A percentile compares a stretch with the other conserved stretches of the same genome.
Evolutionary conservation across 1,140 invertebrate genomes (phyloP).

Genomic region (Onthophagus taurus): DNA sequence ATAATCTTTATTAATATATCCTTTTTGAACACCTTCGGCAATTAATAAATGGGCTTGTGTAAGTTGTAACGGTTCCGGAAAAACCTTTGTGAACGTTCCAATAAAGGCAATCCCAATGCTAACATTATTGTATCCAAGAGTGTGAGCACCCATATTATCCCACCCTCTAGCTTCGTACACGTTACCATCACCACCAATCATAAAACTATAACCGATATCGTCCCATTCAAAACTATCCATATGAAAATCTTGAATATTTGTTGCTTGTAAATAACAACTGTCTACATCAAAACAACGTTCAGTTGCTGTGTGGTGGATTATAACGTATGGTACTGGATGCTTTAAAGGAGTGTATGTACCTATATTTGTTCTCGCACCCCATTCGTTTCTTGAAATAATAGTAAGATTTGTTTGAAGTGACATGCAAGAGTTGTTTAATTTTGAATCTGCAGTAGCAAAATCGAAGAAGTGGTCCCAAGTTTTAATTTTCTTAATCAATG

Average conservation of each 20-base stretch:
- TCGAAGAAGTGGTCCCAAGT: no score
- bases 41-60: slow-evolving; percentile 25
- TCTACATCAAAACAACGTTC: no score
- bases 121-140: slow-evolving; percentile 49
- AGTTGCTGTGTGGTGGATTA: no score
- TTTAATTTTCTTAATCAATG: slow-evolving; percentile 41
- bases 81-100: slow-evolving; percentile 46
- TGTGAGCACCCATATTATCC: slow-evolving; percentile 46
- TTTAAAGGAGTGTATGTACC: no score
- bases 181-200: slow-evolving; percentile 62
- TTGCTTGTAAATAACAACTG: no score
- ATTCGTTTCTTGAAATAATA: no score
- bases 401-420: no score
- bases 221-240: neutral
- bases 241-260: no score
- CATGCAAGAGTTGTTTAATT: no score
- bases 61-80: slow-evolving; percentile 20
- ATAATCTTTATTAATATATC: slow-evolving; percentile 30
- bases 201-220: slow-evolving; percentile 45
- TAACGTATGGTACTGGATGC: no score
- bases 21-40: slow-evolving; percentile 24
- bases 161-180: slow-evolving; percentile 59
- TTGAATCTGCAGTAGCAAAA: no score
- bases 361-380: no score
- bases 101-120: slow-evolving; percentile 60